A percentile compares a stretch with the other conserved stretches of the same genome.
These are phyloP conservation scores for Blastomussa wellsi DNA, from an alignment of 92 coral and sea anemone genomes.

Conservation along the genomic window DNA sequence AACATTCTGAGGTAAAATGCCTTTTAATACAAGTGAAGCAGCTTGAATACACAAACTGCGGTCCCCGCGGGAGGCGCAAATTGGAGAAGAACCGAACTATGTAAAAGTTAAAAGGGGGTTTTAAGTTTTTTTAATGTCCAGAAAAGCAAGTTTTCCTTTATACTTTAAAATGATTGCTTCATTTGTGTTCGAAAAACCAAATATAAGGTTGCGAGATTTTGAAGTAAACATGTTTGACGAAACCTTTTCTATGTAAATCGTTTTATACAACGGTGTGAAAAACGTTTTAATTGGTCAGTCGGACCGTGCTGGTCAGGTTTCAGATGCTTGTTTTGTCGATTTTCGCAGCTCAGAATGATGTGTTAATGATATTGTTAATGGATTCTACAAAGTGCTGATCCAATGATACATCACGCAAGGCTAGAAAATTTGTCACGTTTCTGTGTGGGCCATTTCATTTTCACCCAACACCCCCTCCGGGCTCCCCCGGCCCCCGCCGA, in stretches of 20 bases:
- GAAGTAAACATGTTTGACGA: neutral
- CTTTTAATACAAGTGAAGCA: neutral
- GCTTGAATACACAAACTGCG: neutral
- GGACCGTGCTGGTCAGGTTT: neutral
- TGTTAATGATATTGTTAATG: neutral
- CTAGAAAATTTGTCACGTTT: neutral
- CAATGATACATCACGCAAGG: neutral
- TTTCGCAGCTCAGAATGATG: neutral
- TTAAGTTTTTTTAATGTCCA: neutral
- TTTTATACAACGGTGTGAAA: neutral
- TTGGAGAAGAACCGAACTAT: neutral
- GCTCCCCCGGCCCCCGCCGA: too few species aligned
- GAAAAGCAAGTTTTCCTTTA: neutral
- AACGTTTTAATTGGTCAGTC: neutral
- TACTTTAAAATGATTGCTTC: neutral
- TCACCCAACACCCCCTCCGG: too few species aligned
- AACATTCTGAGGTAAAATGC: conserved; percentile 88
- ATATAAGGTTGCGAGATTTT: neutral
- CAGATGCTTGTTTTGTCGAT: neutral
- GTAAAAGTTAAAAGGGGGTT: neutral
- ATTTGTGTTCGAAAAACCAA: neutral
- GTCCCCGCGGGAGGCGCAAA: neutral
- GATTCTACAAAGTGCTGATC: neutral
- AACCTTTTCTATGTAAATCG: neutral
- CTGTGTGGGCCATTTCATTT: neutral